Conservation (phyloP, 2,888 invertebrate species). For the Xanthia togata region DNA sequence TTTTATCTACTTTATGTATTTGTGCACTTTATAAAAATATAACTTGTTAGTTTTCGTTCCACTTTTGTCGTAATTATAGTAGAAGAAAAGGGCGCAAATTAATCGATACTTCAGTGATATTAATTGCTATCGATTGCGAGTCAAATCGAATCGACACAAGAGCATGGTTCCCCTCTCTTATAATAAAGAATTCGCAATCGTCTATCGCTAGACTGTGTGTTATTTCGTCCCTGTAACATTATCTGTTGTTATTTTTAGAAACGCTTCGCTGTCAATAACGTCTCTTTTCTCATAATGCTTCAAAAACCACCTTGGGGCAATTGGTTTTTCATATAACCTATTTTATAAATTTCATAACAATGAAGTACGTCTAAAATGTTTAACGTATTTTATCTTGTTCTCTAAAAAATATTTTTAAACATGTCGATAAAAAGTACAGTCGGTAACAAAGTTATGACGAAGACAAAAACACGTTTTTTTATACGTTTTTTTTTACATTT, state of each 20-base stretch:
- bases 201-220: slow-evolving; percentile 76
- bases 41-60: not conserved
- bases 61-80: not conserved
- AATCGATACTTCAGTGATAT: not conserved
- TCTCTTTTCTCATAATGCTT: slow-evolving; percentile 49
- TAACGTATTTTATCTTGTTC: too few relatives aligned
- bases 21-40: not conserved
- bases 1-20: not conserved
- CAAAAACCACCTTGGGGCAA: slow-evolving; percentile 56
- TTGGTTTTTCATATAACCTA: slow-evolving; percentile 54
- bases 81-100: not conserved
- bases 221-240: slow-evolving; percentile 78
- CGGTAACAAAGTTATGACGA: not conserved
- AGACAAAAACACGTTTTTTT: not conserved
- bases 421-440: too few relatives aligned
- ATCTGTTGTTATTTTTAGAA: slow-evolving; percentile 76
- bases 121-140: not conserved
- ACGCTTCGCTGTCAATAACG: slow-evolving; percentile 61
- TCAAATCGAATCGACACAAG: not conserved
- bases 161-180: not conserved
- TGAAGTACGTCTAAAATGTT: not conserved
- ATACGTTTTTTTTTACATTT: not conserved
- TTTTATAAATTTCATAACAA: not conserved
- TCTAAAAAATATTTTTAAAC: too few relatives aligned
- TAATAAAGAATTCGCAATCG: slow-evolving; percentile 53